Evolutionary conservation across 2,113 vertebrate genomes (phyloP).

Genomic region (Pyrgilauda ruficollis): DNA sequence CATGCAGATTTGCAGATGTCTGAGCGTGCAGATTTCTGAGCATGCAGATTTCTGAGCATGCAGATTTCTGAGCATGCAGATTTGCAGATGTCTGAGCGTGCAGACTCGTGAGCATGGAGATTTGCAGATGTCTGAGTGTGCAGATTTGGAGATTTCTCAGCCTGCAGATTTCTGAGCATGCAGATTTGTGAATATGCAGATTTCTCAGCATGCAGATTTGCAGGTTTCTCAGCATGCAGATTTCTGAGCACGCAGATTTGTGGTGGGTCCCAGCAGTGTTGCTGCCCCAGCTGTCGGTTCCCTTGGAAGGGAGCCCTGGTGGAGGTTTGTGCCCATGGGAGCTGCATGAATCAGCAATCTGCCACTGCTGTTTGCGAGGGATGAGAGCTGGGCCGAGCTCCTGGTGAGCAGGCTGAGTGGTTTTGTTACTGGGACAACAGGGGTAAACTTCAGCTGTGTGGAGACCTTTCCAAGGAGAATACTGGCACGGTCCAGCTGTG

Average conservation of each 20-base stretch:
- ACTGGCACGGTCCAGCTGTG: neutral
- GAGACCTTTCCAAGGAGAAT: neutral
- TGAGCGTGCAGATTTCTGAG: neutral
- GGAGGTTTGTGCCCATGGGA: neutral
- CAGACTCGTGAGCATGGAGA: neutral
- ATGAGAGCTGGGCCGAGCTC: neutral
- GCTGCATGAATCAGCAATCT: neutral
- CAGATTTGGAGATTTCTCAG: too few species aligned
- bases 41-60: neutral
- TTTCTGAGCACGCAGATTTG: neutral
- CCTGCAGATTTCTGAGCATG: too few species aligned
- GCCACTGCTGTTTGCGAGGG: neutral
- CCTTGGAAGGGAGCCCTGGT: neutral
- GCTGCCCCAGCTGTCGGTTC: neutral
- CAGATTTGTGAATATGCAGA: neutral
- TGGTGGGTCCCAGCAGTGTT: fast-evolving
- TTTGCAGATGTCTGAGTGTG: too few species aligned
- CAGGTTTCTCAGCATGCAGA: neutral
- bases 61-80: too few species aligned
- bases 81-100: too few species aligned
- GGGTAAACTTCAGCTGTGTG: constrained; percentile 15
- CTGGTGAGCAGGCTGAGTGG: neutral
- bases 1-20: neutral
- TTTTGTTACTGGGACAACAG: constrained; percentile 11
- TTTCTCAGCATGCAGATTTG: too few species aligned